These are phyloP conservation scores for Rhagonycha lutea DNA, from an alignment of 2,888 invertebrate genomes.

Conservation along the genomic window DNA sequence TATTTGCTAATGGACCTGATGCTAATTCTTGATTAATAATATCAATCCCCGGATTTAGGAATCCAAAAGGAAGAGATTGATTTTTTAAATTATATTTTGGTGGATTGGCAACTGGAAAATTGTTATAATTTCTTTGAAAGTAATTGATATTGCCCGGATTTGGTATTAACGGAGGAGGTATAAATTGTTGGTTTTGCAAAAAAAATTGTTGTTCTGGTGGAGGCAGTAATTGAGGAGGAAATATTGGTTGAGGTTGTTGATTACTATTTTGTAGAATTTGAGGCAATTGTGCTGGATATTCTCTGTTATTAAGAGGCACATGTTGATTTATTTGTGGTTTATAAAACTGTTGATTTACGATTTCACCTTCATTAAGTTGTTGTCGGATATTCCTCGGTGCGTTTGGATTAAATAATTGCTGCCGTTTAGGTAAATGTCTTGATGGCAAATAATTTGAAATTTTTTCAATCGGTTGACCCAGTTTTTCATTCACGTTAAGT, in stretches of 20 bases:
- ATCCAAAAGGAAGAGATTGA: background rate
- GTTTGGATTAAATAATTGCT: slow-evolving; percentile 25
- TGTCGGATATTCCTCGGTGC: slow-evolving; percentile 5
- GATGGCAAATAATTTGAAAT: slow-evolving; percentile 12
- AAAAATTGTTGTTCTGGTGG: slow-evolving; percentile 20
- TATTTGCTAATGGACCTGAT: background rate
- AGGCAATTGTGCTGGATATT: slow-evolving; percentile 9
- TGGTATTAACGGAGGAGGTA: background rate
- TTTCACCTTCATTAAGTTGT: slow-evolving; percentile 39
- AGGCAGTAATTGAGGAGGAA: slow-evolving; percentile 12
- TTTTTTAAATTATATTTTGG: background rate
- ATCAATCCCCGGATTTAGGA: slow-evolving; percentile 15
- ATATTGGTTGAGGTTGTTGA: slow-evolving; percentile 15
- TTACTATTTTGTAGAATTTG: background rate
- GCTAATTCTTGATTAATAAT: slow-evolving; percentile 20
- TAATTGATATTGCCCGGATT: background rate
- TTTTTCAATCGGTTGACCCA: slow-evolving; percentile 20
- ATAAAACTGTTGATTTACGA: slow-evolving; percentile 10
- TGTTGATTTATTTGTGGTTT: slow-evolving; percentile 22
- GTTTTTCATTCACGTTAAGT: slow-evolving; percentile 47
- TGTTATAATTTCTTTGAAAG: slow-evolving; percentile 11
- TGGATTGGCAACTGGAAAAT: slow-evolving; percentile 16
- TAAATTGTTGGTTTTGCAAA: slow-evolving; percentile 18
- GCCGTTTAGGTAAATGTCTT: slow-evolving; percentile 46
- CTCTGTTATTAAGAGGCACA: background rate